Conservation (phyloP, 2,113 vertebrate species). For the Rhodinocichla rosea region DNA sequence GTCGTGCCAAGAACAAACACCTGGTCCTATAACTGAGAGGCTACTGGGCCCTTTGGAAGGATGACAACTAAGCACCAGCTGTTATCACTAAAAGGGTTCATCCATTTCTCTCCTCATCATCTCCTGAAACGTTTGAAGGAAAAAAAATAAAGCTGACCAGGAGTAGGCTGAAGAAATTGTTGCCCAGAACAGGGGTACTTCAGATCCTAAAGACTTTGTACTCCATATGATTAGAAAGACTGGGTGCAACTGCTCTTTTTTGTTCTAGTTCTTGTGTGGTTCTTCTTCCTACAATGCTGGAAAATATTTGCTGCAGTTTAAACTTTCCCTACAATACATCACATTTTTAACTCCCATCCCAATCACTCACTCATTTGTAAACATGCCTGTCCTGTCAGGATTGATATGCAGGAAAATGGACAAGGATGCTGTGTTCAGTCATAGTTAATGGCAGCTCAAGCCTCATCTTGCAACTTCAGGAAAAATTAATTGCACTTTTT, state of each 20-base stretch:
- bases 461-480: background rate
- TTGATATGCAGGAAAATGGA: background rate
- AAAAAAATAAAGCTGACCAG: background rate
- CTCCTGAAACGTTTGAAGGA: background rate
- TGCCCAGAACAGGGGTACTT: background rate
- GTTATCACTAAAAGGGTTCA: background rate
- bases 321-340: background rate
- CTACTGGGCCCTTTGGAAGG: background rate
- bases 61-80: background rate
- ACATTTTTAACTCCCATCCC: background rate
- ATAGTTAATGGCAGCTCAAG: background rate
- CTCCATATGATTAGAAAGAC: background rate
- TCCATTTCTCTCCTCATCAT: background rate
- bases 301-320: background rate
- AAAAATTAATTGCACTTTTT: background rate
- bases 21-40: background rate
- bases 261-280: background rate
- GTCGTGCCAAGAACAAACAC: constrained; percentile 2
- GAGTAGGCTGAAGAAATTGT: background rate
- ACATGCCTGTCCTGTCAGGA: background rate
- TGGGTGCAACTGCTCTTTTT: background rate
- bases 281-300: background rate
- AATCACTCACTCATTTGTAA: background rate
- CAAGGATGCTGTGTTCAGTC: background rate
- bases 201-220: background rate